Base-by-base conservation (phyloP, 2,888 invertebrate species). In the Ypsolopha scabrella region DNA sequence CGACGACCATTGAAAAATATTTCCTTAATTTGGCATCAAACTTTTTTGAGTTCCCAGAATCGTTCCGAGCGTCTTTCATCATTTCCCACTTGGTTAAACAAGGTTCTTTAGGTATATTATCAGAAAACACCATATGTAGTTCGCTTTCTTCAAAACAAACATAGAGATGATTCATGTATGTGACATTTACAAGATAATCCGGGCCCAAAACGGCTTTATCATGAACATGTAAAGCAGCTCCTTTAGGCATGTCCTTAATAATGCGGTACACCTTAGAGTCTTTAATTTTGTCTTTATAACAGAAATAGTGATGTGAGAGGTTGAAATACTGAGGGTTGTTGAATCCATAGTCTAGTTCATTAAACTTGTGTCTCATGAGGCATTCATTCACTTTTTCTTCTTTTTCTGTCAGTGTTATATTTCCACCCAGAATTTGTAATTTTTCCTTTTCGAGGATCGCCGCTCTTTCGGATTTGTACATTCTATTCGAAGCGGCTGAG, bases 201-300 rank as follows among this genome's bases (percentile, higher is more conserved):
- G 88, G 79, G 6, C 90, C 90, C 14, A 89, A 82, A 0, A 91
- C 73, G 0, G 90, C 90, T 53, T 90, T 89, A 56, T 92, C 89
- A 63, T 94, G 94, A 0, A 90, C 82, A 66, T 94, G 94, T 10
- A 94, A 70, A 0, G 90, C 89, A 0, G 88, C 91, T 4, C 93
- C 95, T 75, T 95, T 95, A 0, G 95, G 95, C 87, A 95, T 88
- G 38, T 72, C 73, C 55, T 87, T 80, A 9, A 95, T 88, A 7
- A 93, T 82, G 57, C 88, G 72, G 63, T 90, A 94, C 0, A 94
- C 89, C 54, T 88, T 80, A 0, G 93, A 92, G 0, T 80, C 58
- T 6, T 87, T 78, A 44, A 94, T 91, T 11, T 78, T 68, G 1
- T 85, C 63, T 61, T 88, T 88, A 2, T 90, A 89, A 1, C 78